phyloP scores from a whole-genome alignment of 2,888 invertebrate species.

The Drosophila conformis region DNA sequence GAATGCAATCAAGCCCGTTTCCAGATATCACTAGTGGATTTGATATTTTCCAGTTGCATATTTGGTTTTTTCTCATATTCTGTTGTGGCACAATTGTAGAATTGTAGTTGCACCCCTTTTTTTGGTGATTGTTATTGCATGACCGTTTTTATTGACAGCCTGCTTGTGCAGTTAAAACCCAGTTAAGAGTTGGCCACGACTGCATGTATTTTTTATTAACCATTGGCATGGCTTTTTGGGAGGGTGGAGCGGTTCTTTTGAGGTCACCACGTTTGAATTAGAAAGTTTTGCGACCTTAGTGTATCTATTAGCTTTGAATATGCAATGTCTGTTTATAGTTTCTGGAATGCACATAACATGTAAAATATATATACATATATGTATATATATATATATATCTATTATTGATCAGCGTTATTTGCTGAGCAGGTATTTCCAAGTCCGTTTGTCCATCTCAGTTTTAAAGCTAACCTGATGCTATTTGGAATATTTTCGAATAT shows the following conservation, averaged over 20 bases:
- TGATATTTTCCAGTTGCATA: slow-evolving; percentile 36
- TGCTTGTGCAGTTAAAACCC: slow-evolving; percentile 16
- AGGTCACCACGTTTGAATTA: slow-evolving; percentile 23
- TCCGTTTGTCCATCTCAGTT: too few species aligned
- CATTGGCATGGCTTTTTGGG: slow-evolving; percentile 17
- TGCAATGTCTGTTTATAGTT: neutral
- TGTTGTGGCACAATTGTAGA: slow-evolving; percentile 41
- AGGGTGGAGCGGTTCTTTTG: neutral
- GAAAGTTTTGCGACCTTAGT: neutral
- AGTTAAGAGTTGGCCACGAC: slow-evolving; percentile 18
- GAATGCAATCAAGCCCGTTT: slow-evolving; percentile 63
- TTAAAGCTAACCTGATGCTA: neutral
- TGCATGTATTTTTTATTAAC: slow-evolving; percentile 56
- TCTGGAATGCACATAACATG: neutral
- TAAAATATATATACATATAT: neutral
- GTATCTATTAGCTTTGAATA: slow-evolving; percentile 5
- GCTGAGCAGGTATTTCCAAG: neutral
- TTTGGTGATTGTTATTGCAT: slow-evolving; percentile 45
- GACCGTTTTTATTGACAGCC: slow-evolving; percentile 59
- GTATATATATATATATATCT: neutral
- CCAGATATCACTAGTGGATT: slow-evolving; percentile 50
- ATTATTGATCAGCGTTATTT: neutral
- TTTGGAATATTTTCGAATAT: neutral
- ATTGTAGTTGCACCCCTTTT: slow-evolving; percentile 35
- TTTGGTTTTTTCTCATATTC: slow-evolving; percentile 31